phyloP scores from a whole-genome alignment of 2,113 vertebrate species.

The Entelurus aequoreus region DNA sequence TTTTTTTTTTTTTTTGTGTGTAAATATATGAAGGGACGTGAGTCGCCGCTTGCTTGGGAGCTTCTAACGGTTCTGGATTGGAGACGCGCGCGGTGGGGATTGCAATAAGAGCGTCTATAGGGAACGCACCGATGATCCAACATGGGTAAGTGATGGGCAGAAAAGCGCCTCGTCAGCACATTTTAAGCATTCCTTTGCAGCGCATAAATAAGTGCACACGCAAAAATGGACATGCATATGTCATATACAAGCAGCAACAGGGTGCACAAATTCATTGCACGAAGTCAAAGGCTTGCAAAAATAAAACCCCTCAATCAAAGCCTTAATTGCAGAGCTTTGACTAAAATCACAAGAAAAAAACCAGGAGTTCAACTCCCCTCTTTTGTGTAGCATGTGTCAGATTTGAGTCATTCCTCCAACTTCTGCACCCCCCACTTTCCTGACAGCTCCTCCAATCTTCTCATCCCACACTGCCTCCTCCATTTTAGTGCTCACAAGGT shows the following conservation, averaged over 20 bases:
- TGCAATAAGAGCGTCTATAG: slow-evolving; percentile 37
- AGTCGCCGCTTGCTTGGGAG: slow-evolving; percentile 41
- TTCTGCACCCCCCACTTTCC: slow-evolving; percentile 10
- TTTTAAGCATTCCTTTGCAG: too few relatives aligned
- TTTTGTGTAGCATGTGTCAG: slow-evolving; percentile 22
- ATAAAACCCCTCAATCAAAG: not conserved
- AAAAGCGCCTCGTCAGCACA: not conserved
- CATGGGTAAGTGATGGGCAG: slow-evolving; percentile 56
- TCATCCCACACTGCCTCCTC: slow-evolving; percentile 57
- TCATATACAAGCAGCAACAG: not conserved
- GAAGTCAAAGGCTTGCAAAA: not conserved
- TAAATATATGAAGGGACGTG: slow-evolving; percentile 49
- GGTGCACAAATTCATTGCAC: not conserved
- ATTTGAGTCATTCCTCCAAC: slow-evolving; percentile 35
- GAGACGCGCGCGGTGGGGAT: slow-evolving; percentile 36
- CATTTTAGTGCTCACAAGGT: slow-evolving; percentile 44
- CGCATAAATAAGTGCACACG: not conserved
- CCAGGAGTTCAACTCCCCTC: too few relatives aligned
- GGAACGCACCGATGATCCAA: slow-evolving; percentile 54
- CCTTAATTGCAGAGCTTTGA: not conserved
- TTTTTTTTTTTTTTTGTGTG: not conserved
- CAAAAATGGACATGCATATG: not conserved
- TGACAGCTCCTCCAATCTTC: slow-evolving; percentile 49
- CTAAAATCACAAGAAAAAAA: not conserved
- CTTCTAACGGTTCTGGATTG: slow-evolving; percentile 14